Base-by-base conservation (phyloP, 2,113 vertebrate species). In the Gnathonemus echidnorhynchus region DNA sequence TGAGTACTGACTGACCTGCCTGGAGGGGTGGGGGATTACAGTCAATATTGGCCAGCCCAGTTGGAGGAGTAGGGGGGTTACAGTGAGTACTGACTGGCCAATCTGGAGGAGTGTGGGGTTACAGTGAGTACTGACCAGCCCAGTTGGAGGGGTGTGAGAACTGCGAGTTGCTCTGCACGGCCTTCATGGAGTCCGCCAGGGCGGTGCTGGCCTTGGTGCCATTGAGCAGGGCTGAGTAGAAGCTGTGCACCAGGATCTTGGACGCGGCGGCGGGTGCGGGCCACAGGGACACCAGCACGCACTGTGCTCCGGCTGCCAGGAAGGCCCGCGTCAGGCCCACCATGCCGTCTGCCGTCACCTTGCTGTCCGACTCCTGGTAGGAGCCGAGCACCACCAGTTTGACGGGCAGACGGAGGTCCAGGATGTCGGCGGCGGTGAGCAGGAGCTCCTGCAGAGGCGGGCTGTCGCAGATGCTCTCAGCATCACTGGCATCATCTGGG, bases 61-160 rank as follows among this genome's bases (percentile, higher is more conserved):
- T 98, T 98, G 95, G 97, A 97, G 0, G 98, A 97, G 39, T 42
- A 42, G 9, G 39, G 3, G 39, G 45, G n/a, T 48, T 84, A 46
- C 80, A 84, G 80, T 46, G 80, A 52, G 35, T 88, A 21, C 35
- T 24, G 87, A 53, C 46, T 1, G 2, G 13, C 88, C 10, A 1
- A 31, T 5, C 11, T 90, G 42, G 39, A 66, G 21, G 53, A 21
- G 83, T 66, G 56, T 8, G 10, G 52, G 7, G 24, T 62, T 27
- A 62, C 24, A 70, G 96, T 95, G 98, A n/a, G n/a, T 86, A 19
- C 85, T 31, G 21, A 48, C n/a, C n/a, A 11, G 45, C 98, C 98
- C 98, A 99, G 96, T 99, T 98, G 94, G 97, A 97, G 0, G 98
- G 98, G 91, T 98, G 97, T 0, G 97, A 96, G 94, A 98, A 98